phyloP scores from a whole-genome alignment of 2,888 invertebrate species.

The Disparrhopalites patrizii region DNA sequence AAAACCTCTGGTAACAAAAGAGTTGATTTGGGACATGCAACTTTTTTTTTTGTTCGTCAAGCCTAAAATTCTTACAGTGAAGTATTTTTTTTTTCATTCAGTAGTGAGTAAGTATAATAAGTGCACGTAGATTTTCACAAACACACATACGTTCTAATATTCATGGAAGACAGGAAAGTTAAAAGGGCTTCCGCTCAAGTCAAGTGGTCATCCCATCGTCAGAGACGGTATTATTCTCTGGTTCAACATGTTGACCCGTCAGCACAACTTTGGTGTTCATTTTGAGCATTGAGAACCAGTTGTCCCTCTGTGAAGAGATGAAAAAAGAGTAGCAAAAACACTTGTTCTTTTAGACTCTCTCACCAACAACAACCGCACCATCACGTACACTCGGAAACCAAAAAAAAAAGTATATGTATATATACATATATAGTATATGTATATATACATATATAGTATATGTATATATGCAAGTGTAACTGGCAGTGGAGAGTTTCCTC shows the following conservation, averaged over 20 bases:
- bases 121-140: too few relatives aligned
- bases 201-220: constrained; percentile 31
- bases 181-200: constrained; percentile 19
- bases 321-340: constrained; percentile 13
- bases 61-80: too few relatives aligned
- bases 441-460: too few relatives aligned
- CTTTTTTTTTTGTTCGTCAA: background rate
- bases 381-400: constrained; percentile 12
- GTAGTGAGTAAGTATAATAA: too few relatives aligned
- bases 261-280: constrained; percentile 44
- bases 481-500: too few relatives aligned
- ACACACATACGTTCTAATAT: too few relatives aligned
- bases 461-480: too few relatives aligned
- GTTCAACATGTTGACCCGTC: constrained; percentile 45
- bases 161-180: constrained; percentile 11
- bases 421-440: too few relatives aligned
- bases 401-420: background rate
- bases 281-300: constrained; percentile 43
- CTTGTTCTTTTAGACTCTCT: background rate
- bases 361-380: background rate
- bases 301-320: constrained; percentile 42
- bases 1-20: too few relatives aligned
- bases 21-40: constrained; percentile 19
- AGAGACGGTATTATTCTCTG: constrained; percentile 42
- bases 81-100: too few relatives aligned